phyloP scores from a whole-genome alignment of 1,140 invertebrate species.

The Pachyrhynchus sulphureomaculatus region DNA sequence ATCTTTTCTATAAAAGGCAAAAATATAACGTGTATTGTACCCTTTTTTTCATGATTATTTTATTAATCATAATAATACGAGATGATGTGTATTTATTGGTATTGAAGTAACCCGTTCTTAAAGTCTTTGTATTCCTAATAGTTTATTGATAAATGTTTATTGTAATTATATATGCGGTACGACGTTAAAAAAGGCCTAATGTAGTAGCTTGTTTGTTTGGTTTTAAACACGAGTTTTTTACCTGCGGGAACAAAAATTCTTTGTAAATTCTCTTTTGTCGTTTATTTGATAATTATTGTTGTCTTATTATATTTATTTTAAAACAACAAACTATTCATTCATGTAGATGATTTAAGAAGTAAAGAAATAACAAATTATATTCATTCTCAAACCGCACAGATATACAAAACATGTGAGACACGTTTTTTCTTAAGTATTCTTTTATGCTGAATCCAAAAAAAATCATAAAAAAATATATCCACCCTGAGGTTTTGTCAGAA shows the following conservation, averaged over 20 bases:
- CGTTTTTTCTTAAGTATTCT: no score
- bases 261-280: neutral
- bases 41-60: slow-evolving; percentile 15
- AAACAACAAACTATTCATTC: no score
- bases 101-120: slow-evolving; percentile 14
- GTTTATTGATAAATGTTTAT: slow-evolving; percentile 29
- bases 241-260: slow-evolving; percentile 4
- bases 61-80: slow-evolving; percentile 26
- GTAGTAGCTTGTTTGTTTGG: neutral
- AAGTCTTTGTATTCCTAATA: slow-evolving; percentile 22
- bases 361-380: no score
- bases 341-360: no score
- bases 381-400: no score
- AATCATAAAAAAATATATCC: no score
- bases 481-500: no score
- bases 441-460: no score
- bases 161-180: slow-evolving; percentile 19
- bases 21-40: slow-evolving; percentile 17
- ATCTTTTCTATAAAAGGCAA: slow-evolving; percentile 22
- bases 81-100: slow-evolving; percentile 22
- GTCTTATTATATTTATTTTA: no score
- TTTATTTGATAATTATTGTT: no score
- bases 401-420: no score
- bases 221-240: slow-evolving; percentile 18
- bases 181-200: neutral